These are phyloP conservation scores for Spondyliosoma cantharus DNA, from an alignment of 2,797 vertebrate genomes.

Conservation along the genomic window DNA sequence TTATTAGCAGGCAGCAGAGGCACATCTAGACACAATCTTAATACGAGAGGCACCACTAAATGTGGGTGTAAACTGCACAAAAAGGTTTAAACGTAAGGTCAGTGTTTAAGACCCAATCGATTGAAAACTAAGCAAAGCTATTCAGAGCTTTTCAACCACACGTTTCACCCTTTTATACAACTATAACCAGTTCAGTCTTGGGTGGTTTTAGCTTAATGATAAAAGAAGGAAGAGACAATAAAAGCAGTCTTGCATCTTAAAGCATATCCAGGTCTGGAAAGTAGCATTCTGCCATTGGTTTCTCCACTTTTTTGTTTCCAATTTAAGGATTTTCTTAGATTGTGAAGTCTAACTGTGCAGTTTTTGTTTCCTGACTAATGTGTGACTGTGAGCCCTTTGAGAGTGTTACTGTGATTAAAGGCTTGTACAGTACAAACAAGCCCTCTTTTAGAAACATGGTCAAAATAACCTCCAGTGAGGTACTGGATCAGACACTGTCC, in stretches of 20 bases:
- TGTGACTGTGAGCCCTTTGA: constrained; percentile 18
- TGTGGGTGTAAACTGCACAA: constrained; percentile 11
- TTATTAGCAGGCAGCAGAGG: constrained; percentile 1
- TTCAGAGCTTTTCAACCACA: constrained; percentile 30
- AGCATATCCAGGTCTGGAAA: constrained; percentile 8
- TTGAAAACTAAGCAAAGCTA: constrained; percentile 22
- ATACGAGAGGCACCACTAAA: constrained; percentile 12
- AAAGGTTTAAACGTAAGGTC: constrained; percentile 4
- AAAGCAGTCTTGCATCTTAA: constrained; percentile 15
- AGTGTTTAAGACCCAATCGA: not conserved
- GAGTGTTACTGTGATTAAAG: constrained; percentile 34
- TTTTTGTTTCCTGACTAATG: constrained; percentile 10
- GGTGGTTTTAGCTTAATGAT: constrained; percentile 31
- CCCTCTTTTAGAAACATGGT: constrained; percentile 26
- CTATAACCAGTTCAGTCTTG: constrained; percentile 39
- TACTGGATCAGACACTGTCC: constrained; percentile 12
- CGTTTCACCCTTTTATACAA: constrained; percentile 23
- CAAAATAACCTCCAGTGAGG: constrained; percentile 30
- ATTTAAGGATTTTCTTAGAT: not conserved
- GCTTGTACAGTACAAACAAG: constrained; percentile 21
- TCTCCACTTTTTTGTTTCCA: not conserved
- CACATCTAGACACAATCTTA: constrained; percentile 11
- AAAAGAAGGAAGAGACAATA: constrained; percentile 27
- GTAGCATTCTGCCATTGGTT: not conserved
- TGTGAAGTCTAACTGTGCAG: not conserved